These are phyloP conservation scores for Caenorhabditis tropicalis DNA, from an alignment of 1,140 invertebrate genomes.

Conservation along the genomic window DNA sequence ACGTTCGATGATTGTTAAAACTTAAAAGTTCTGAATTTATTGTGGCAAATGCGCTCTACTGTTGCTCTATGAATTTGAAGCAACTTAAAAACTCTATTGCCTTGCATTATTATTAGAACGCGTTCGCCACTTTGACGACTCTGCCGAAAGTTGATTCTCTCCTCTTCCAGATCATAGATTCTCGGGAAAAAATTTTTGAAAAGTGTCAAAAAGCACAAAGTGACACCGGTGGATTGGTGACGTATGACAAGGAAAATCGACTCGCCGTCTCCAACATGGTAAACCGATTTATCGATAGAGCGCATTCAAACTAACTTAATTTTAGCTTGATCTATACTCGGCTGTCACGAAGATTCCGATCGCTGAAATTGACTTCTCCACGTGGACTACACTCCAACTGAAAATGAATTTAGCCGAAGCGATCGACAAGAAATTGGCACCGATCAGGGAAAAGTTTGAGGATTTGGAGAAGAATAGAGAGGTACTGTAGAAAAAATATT, in stretches of 20 bases:
- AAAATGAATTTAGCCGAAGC: conserved; percentile 54
- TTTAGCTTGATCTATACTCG: conserved; percentile 49
- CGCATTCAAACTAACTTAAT: background rate
- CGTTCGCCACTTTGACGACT: background rate
- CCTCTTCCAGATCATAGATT: conserved; percentile 45
- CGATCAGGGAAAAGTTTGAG: conserved; percentile 40
- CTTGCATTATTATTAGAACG: background rate
- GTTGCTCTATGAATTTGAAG: no score
- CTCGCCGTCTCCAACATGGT: conserved; percentile 57
- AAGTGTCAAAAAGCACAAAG: conserved; percentile 92
- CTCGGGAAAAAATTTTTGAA: conserved; percentile 79
- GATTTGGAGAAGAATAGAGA: conserved; percentile 20
- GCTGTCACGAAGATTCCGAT: conserved; percentile 30
- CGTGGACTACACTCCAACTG: conserved; percentile 16
- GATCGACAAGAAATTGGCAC: conserved; percentile 47
- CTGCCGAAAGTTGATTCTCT: no score
- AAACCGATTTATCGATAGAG: background rate
- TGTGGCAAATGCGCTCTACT: no score
- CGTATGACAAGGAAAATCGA: conserved; percentile 60
- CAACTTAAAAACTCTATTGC: no score
- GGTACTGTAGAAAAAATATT: background rate
- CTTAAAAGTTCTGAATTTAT: background rate
- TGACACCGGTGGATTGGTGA: conserved; percentile 75
- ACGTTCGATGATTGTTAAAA: no score
- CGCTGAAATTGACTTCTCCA: background rate